phyloP scores from a whole-genome alignment of 2,888 invertebrate species.

The Cataglyphis livida region DNA sequence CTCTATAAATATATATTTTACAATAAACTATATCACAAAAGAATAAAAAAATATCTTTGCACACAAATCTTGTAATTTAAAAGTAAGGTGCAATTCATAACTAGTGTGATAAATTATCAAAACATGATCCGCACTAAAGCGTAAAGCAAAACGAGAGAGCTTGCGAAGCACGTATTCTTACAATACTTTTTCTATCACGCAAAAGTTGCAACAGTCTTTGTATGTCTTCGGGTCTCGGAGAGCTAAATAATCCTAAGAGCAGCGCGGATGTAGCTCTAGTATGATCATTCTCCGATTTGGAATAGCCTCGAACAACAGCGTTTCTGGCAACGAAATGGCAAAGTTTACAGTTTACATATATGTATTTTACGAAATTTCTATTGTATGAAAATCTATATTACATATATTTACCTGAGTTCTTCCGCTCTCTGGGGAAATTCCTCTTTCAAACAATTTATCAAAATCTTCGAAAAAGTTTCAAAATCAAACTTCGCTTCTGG shows the following conservation, averaged over 20 bases:
- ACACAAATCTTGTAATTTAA: slow-evolving; percentile 34
- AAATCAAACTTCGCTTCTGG: slow-evolving; percentile 70
- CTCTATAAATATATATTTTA: not conserved
- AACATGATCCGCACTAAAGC: slow-evolving; percentile 8
- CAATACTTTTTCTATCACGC: slow-evolving; percentile 78
- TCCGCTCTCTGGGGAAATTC: slow-evolving; percentile 80
- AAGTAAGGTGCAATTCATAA: slow-evolving; percentile 8
- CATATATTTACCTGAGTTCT: slow-evolving; percentile 77
- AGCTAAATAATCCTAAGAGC: slow-evolving; percentile 80
- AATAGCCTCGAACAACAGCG: slow-evolving; percentile 81
- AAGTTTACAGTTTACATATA: slow-evolving; percentile 4
- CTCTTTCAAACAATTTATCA: slow-evolving; percentile 77
- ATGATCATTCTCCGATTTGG: slow-evolving; percentile 79
- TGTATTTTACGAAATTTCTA: slow-evolving; percentile 2
- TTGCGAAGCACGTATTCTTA: slow-evolving; percentile 80
- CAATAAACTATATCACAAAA: slow-evolving; percentile 34
- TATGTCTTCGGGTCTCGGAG: slow-evolving; percentile 80
- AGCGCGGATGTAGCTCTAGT: slow-evolving; percentile 80
- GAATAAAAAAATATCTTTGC: not conserved
- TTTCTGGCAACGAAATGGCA: slow-evolving; percentile 71
- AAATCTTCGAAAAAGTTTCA: slow-evolving; percentile 75
- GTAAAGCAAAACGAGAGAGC: slow-evolving; percentile 79
- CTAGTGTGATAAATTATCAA: not conserved
- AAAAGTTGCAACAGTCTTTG: slow-evolving; percentile 82
- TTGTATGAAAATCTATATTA: slow-evolving; percentile 16